Base-by-base conservation (phyloP, 2,888 invertebrate genomes). In the Microplitis manilae region DNA sequence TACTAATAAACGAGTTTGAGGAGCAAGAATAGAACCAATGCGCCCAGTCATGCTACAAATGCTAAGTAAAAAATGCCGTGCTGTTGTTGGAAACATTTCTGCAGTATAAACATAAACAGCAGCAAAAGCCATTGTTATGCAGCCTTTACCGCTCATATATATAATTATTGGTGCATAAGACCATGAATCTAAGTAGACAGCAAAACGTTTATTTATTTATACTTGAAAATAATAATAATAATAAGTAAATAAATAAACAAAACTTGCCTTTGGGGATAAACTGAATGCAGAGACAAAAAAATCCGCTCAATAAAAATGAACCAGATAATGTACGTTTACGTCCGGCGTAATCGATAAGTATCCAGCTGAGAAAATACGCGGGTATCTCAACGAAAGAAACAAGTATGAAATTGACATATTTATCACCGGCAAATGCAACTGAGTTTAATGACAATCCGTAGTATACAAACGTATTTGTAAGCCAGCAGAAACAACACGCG, bases 391-490 rank as follows among this genome's bases (percentile, higher is more conserved):
- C 92, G 69, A 93, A 85, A 0, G 93, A 91, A 0, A 93, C 94
- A 73, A 94, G 87, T 30, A 95, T 94, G 85, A 95, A 96, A 89
- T 96, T 96, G 13, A 94, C 88, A 87, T 96, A 96, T 83, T 93
- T 93, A 87, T 95, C 93, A 1, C 95, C 96, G 17, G 93, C 93
- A 69, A 96, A 90, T 0, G 94, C 92, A 2, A 95, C 95, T 0
- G 96, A 94, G 89, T 95, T 95, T 74, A 96, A 91, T 0, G 95
- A 95, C 61, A 96, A 90, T 0, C 96, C 96, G 85, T 95, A 96
- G 88, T 95, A 96, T 20, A 96, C 93, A 80, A 96, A 93, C 0
- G 95, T 94, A 83, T 94, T 94, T 0, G 95, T 94, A 15, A 95
- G 93, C 95, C 95, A 96, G 91, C 95, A 95, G 82, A 95, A 92